A percentile compares a stretch with the other conserved stretches of the same genome.
These are phyloP conservation scores for Tachuris rubrigastra DNA, from an alignment of 2,113 vertebrate species.

Conservation along the genomic window DNA sequence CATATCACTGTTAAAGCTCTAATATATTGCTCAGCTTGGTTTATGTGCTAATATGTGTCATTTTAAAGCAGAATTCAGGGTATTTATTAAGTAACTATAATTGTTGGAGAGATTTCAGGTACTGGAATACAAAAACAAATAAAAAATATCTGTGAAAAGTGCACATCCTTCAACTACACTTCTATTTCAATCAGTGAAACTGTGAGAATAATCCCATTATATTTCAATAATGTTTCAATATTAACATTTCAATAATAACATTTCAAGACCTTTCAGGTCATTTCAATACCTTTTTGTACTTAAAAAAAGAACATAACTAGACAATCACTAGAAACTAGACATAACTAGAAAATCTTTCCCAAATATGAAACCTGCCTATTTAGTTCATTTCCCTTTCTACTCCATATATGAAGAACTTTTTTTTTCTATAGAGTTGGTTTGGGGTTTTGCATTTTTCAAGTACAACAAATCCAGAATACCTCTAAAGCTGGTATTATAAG, in stretches of 20 bases:
- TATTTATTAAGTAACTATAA: background rate
- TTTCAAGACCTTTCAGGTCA: background rate
- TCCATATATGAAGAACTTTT: background rate
- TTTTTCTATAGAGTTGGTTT: background rate
- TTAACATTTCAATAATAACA: background rate
- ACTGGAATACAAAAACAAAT: background rate
- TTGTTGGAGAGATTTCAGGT: background rate
- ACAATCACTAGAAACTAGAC: no score
- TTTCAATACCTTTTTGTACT: background rate
- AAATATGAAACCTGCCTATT: background rate
- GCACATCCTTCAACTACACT: background rate
- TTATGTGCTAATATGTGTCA: background rate
- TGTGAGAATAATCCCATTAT: background rate
- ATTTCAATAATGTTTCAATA: background rate
- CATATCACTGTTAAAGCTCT: background rate
- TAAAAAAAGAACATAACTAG: background rate
- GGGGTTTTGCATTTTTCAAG: background rate
- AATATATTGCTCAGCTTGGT: background rate
- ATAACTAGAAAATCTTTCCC: no score
- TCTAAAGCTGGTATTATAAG: fast-evolving
- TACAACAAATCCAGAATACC: background rate
- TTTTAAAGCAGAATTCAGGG: background rate
- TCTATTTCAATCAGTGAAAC: background rate
- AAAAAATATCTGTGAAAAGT: background rate
- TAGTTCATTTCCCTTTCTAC: background rate